Evolutionary conservation across 2,888 invertebrate species (phyloP), one percentile per base, ranked within the genome.

Genomic region (Agriotes lineatus): DNA sequence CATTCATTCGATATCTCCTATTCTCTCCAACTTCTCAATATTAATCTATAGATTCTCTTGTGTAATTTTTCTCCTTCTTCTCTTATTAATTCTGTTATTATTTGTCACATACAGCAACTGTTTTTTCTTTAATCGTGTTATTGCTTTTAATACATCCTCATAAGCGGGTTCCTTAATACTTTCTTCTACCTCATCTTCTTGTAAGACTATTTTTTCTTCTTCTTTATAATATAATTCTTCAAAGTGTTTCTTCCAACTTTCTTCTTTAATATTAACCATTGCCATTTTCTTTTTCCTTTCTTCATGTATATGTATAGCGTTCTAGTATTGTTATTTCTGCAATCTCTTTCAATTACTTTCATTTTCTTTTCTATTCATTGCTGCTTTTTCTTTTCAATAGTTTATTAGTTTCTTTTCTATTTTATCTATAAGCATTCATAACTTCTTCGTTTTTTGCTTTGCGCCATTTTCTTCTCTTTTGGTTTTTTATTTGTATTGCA

Each of bases 291-390:
- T 50, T 14, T 50, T 14, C 14, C 33, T 50, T 33, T 50, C 7
- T 16, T 33, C 30, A 25, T 25, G 12, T 50, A 50, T 30, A 16
- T 50, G 18, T 50, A 30, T 30, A 50, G 5, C 12, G 25, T 30
- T 30, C 16, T 50, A 18, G 35, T 56, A 56, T 56, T 56, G 5
- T 37, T 56, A 14, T 56, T 56, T 33, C 56, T 37, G 56, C 56
- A 56, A 9, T 56, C 19, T 35, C 12, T 56, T 35, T 56, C 56
- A 35, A 50, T 30, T 30, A 19, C 19, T 1, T 50, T 20, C 16
- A 50, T 30, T 30, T 50, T 25, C 16, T 5, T 30, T 25, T 50
- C 50, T 30, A 50, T 12, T 6, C 30, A 50, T 6, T 50, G 30
- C 9, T 30, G n/a, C 30, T 50, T 50, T 30, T 50, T 30, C 6